Conservation (phyloP, 2,888 invertebrate species). For the Siphonodentalium dalli region DNA sequence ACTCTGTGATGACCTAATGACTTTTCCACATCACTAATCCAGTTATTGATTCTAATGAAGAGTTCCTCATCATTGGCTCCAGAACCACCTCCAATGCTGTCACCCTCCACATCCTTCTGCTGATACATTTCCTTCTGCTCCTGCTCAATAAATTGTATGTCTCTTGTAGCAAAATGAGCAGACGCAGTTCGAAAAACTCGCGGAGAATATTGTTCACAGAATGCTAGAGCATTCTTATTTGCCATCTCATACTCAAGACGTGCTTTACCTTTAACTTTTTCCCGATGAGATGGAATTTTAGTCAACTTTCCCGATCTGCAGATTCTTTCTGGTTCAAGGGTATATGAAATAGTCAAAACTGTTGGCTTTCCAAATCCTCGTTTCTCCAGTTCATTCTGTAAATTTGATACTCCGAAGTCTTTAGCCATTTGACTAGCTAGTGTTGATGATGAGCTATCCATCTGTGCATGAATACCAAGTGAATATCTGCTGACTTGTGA, state of each 20-base stretch:
- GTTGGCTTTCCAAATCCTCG: too few relatives aligned
- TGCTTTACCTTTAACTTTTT: slow-evolving; percentile 48
- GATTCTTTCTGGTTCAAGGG: too few relatives aligned
- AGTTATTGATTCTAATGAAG: slow-evolving; percentile 37
- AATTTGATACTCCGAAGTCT: too few relatives aligned
- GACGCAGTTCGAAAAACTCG: slow-evolving; percentile 44
- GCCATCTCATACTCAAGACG: slow-evolving; percentile 49
- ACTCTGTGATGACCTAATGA: too few relatives aligned
- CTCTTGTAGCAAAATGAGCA: slow-evolving; percentile 40
- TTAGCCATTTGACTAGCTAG: too few relatives aligned
- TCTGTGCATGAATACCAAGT: too few relatives aligned
- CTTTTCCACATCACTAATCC: slow-evolving; percentile 39
- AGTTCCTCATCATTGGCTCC: too few relatives aligned
- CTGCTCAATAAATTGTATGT: slow-evolving; percentile 45
- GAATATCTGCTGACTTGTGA: too few relatives aligned
- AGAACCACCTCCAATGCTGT: slow-evolving; percentile 31
- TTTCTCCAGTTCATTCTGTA: too few relatives aligned
- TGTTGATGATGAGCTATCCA: too few relatives aligned
- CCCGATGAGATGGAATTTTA: slow-evolving; percentile 39
- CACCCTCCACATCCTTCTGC: slow-evolving; percentile 25
- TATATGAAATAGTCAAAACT: too few relatives aligned
- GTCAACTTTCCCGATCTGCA: slow-evolving; percentile 35
- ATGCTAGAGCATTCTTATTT: slow-evolving; percentile 46
- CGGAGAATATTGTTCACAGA: slow-evolving; percentile 44
- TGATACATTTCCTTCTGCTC: slow-evolving; percentile 39